These are phyloP conservation scores for Vireo griseus DNA, from an alignment of 2,797 vertebrate genomes.

Conservation along the genomic window DNA sequence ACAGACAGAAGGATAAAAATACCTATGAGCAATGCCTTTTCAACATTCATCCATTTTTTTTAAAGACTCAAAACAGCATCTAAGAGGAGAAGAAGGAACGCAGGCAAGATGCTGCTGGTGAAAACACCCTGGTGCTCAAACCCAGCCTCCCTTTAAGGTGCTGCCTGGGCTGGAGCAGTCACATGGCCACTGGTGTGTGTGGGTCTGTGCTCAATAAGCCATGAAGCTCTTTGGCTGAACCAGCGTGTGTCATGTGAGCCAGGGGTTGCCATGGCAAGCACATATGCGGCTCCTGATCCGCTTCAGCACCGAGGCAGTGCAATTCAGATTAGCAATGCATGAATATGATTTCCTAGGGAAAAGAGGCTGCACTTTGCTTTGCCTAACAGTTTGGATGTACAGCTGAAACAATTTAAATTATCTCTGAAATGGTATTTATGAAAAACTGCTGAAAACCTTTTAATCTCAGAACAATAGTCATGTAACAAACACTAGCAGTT, in stretches of 20 bases:
- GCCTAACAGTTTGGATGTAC: background rate
- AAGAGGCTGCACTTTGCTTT: background rate
- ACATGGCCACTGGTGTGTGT: background rate
- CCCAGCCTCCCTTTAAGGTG: background rate
- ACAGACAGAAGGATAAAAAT: background rate
- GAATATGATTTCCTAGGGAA: background rate
- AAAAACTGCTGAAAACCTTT: background rate
- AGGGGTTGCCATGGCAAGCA: constrained; percentile 67
- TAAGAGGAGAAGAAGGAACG: background rate
- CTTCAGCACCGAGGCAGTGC: background rate
- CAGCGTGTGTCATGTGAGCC: constrained; percentile 8
- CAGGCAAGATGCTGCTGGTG: rapidly evolving
- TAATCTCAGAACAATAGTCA: background rate
- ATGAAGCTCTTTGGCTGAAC: constrained; percentile 19
- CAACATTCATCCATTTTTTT: background rate
- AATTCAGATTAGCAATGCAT: constrained; percentile 8
- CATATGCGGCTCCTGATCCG: background rate
- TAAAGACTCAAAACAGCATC: background rate
- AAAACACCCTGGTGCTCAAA: background rate
- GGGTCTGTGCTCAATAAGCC: constrained; percentile 5
- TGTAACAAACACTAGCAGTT: background rate
- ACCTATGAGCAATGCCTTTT: background rate
- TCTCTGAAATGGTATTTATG: background rate
- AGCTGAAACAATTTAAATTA: background rate
- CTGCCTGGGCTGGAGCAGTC: constrained; percentile 7